Base-by-base conservation (phyloP, 2,113 vertebrate species). In the Actenoides lindsayi region DNA sequence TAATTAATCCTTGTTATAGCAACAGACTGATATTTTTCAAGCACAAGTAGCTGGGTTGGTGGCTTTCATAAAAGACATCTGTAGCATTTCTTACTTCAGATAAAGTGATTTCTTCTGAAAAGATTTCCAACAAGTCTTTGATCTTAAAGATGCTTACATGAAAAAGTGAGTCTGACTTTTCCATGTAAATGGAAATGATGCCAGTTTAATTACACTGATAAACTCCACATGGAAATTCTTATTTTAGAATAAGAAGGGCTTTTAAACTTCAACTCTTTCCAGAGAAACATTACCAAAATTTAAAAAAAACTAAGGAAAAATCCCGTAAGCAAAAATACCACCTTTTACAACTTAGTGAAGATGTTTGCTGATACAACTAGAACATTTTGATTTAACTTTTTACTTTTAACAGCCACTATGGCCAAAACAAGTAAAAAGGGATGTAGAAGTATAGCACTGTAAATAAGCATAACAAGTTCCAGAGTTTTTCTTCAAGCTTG, bases 101-200 rank as follows among this genome's bases (percentile, higher is more conserved):
- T 63, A 59, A 25, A 64, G 2, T 10, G 6, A 53, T 91, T 87
- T 92, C 51, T 35, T 91, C 33, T 83, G 44, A 54, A 86, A 88
- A 81, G 21, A 18, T 80, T 94, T 95, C 83, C 87, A 75, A 5
- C 33, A 78, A 70, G 20, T 75, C 16, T 48, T 84, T 74, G 30
- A 68, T 78, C 27, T 71, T 48, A 59, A 89, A 67, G 20, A 28
- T 0, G 0, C 30, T 74, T 67, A 46, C 23, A 75, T 59, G 73
- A 73, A 89, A 92, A 97, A 94, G 18, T 79, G 59, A 92, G 79
- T 5, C 87, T 82, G 84, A 87, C 90, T 76, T 90, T 85, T 89
- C 69, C 90, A 71, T 68, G 37, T 89, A 89, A 78, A 46, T 84
- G 44, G 51, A 93, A 95, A 79, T 67, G 0, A 91, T 83, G 53